Evolutionary conservation across 2,113 vertebrate species (phyloP).

Genomic region (Poecile atricapillus): DNA sequence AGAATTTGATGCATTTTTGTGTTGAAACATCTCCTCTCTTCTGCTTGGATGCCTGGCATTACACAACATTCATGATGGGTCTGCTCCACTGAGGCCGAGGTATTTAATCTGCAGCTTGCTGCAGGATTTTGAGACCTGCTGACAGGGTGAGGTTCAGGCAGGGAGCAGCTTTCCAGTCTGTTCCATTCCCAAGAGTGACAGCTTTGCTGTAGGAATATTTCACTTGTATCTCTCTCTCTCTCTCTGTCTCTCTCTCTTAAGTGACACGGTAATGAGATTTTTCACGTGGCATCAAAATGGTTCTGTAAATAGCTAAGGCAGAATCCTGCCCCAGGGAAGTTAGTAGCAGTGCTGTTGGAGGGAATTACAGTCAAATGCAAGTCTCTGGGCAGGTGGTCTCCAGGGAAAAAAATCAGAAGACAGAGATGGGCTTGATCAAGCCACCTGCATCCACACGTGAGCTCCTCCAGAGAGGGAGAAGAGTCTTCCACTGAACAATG

Average conservation of each 20-base stretch:
- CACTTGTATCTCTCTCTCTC: neutral
- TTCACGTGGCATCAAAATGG: neutral
- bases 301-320: neutral
- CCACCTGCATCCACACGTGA: accelerated
- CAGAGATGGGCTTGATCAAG: neutral
- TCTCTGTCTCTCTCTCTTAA: neutral
- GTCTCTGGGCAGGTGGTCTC: neutral
- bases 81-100: neutral
- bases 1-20: neutral
- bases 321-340: neutral
- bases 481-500: neutral
- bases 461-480: neutral
- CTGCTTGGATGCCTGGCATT: neutral
- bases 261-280: neutral
- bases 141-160: neutral
- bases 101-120: constrained; percentile 10
- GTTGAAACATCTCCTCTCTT: neutral
- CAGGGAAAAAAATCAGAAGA: neutral
- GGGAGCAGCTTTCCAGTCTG: neutral
- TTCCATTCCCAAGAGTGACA: neutral
- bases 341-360: neutral
- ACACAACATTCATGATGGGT: neutral
- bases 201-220: neutral
- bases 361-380: neutral
- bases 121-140: neutral